Evolutionary conservation across 2,113 vertebrate genomes (phyloP), one percentile per base, ranked within the genome.

Genomic region (Fregata magnificens): DNA sequence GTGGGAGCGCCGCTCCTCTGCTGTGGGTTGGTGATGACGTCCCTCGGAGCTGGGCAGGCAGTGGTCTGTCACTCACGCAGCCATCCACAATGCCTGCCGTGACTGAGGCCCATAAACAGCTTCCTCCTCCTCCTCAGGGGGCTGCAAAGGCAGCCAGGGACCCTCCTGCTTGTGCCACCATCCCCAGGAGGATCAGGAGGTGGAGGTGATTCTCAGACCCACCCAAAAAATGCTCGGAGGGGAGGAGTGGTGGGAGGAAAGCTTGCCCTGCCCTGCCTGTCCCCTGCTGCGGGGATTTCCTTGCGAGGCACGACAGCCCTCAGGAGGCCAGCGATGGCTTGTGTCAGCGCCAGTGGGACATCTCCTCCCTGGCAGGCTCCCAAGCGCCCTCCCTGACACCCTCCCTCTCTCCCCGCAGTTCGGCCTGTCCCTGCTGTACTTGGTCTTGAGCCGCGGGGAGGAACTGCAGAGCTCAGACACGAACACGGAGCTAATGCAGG

Each of bases 401-500:
- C 5, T 16, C 4, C 26, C 11, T 21, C 19, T 45, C 8, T 38
- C 31, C 62, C 47, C 16, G 0, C 62, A 99, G 99, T 99, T 99
- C 20, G 99, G 99, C 58, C 98, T 99, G 93, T 99, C 99, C 36
- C 97, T 99, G 96, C 98, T 99, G 12, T 99, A 99, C 59, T 87
- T 99, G 97, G 98, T 99, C 89, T 98, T 99, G 98, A 99, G 99
- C 90, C 99, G 99, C 25, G 99, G 99, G 55, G 99, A 99, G 96
- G 98, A 99, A 56, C 97, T 99, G 95, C 99, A 99, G 96, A 99
- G 98, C 97, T 99, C 98, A 0, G 98, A 99, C 42, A 90, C 97
- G 0, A 97, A 98, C 95, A 94, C 98, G 14, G 98, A 99, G 88
- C 98, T 99, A 7, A 98, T 98, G 85, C 99, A 99, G 40, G 99